A percentile compares a stretch with the other conserved stretches of the same genome.
phyloP scores from a whole-genome alignment of 2,797 vertebrate genomes.

The Sebastes baramenuke region DNA sequence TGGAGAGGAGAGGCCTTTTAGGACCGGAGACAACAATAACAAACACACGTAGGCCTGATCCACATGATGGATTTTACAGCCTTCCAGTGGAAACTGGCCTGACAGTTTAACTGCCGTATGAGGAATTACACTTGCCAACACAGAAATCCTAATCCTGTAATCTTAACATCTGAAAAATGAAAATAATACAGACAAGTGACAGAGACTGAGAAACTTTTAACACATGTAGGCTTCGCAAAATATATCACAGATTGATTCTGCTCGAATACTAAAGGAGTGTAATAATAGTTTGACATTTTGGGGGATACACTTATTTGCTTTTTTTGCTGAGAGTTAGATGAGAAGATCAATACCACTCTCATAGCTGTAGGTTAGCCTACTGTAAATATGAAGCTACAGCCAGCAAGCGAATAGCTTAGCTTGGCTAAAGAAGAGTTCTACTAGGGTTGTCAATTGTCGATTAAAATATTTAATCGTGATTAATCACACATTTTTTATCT shows the following conservation, averaged over 20 bases:
- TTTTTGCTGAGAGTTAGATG: neutral
- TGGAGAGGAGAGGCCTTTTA: conserved; percentile 36
- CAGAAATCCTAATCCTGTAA: conserved; percentile 17
- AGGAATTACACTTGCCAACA: conserved; percentile 30
- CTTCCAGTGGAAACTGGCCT: conserved; percentile 20
- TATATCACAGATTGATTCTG: neutral
- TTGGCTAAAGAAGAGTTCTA: accelerated
- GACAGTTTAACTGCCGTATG: conserved; percentile 43
- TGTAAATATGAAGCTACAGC: neutral
- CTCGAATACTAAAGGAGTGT: neutral
- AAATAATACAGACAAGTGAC: conserved; percentile 12
- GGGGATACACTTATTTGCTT: neutral
- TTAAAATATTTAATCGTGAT: no score
- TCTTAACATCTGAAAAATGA: conserved; percentile 8
- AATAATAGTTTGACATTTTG: neutral
- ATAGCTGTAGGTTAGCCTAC: accelerated
- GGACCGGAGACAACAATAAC: conserved; percentile 47
- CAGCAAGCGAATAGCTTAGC: neutral
- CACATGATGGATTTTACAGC: conserved; percentile 60
- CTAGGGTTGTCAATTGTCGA: neutral
- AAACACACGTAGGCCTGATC: conserved; percentile 33
- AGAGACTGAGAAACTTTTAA: conserved; percentile 1
- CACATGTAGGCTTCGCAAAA: neutral
- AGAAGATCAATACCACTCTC: neutral
- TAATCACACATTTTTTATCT: accelerated